These are phyloP conservation scores for Rhodinocichla rosea DNA, from an alignment of 2,113 vertebrate genomes.

Conservation along the genomic window DNA sequence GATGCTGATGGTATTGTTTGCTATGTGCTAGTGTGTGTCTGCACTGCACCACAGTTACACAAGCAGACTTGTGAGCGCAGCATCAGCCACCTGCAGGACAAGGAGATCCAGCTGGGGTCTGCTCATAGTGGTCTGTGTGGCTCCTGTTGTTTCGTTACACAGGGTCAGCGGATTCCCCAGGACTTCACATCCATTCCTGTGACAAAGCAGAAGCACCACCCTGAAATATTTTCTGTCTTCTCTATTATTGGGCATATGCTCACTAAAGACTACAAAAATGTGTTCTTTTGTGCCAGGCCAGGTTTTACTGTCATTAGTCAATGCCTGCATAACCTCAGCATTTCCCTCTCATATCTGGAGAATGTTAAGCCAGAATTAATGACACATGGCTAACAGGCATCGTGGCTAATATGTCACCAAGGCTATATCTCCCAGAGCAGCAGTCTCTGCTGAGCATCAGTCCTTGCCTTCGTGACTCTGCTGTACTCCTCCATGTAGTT, in stretches of 20 bases:
- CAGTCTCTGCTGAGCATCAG: background rate
- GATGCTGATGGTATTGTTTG: background rate
- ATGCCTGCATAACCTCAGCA: background rate
- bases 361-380: conserved; percentile 39
- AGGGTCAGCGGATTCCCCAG: background rate
- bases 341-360: conserved; percentile 23
- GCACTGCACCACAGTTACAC: background rate
- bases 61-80: background rate
- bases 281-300: background rate
- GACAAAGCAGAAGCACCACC: background rate
- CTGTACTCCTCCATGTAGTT: background rate
- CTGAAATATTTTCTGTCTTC: background rate
- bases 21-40: accelerated
- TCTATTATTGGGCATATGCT: background rate
- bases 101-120: background rate
- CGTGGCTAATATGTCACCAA: background rate
- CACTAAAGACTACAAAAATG: background rate
- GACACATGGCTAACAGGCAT: conserved; percentile 11
- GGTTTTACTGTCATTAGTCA: background rate
- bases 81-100: background rate
- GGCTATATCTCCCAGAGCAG: background rate
- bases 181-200: background rate
- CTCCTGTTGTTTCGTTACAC: background rate
- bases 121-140: background rate
- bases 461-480: conserved; percentile 10